Conservation (phyloP, 2,888 invertebrate genomes). For the Nesidiocoris tenuis region DNA sequence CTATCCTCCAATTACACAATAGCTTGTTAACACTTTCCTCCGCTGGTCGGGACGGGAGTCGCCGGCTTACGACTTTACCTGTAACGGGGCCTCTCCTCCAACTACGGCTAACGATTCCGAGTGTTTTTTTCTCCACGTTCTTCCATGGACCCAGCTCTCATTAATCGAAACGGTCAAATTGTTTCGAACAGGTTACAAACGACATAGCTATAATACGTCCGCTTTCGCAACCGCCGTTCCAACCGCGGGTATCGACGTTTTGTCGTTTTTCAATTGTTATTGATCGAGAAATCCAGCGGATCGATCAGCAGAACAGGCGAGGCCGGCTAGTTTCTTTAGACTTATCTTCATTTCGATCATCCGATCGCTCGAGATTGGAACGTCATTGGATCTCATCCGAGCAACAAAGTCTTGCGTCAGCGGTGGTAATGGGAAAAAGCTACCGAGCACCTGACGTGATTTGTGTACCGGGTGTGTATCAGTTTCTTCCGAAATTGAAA, state of each 20-base stretch:
- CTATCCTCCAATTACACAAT: slow-evolving; percentile 28
- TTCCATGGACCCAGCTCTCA: slow-evolving; percentile 12
- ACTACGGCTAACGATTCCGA: slow-evolving; percentile 34
- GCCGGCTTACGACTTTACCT: neutral
- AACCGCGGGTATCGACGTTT: neutral
- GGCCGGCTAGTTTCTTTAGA: neutral
- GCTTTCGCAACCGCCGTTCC: slow-evolving; percentile 16
- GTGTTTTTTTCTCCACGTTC: slow-evolving; percentile 10
- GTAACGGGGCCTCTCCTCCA: neutral
- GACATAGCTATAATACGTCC: slow-evolving; percentile 9
- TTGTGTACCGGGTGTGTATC: neutral
- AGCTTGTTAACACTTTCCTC: slow-evolving; percentile 28
- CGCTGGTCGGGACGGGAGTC: neutral
- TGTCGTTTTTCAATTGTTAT: slow-evolving; percentile 20
- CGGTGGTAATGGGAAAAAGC: neutral
- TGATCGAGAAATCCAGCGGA: slow-evolving; percentile 1
- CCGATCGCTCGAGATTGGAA: neutral
- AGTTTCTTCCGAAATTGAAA: neutral
- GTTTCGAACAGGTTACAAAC: slow-evolving; percentile 16
- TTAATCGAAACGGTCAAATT: slow-evolving; percentile 33
- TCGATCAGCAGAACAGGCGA: neutral
- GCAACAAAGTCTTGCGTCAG: neutral
- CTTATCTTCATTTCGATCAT: neutral
- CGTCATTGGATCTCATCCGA: neutral
- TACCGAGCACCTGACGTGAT: neutral